Base-by-base conservation (phyloP, 1,140 invertebrate species). In the Meloidogyne hapla region DNA sequence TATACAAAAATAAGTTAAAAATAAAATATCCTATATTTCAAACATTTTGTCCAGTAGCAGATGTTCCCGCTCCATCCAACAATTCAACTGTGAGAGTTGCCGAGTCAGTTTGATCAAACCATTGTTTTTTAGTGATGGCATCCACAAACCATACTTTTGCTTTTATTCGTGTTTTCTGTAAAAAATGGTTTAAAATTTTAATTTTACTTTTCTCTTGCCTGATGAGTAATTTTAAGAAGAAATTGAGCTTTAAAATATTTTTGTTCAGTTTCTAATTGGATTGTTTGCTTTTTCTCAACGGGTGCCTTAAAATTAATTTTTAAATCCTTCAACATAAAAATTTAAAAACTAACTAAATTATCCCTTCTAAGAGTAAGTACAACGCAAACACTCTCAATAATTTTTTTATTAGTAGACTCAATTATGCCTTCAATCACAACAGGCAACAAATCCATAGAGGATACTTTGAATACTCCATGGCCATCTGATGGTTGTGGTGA, bases 231-330 rank as follows among this genome's bases (percentile, higher is more conserved):
- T 67, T 75, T 75, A 21, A 75, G 74, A 33, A 75, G 64, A 75
- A 75, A 75, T 61, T 75, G 74, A n/a, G 74, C 26, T 25, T 75
- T 75, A 63, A 75, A 75, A 33, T 28, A 75, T 13, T 76, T 67
- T 21, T 74, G 45, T 9, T 69, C 74, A 15, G 48, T 21, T 33
- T 75, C 74, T 33, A 75, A 72, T n/a, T 74, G 64, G 12, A 75
- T 75, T 38, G 38, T 33, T 64, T 73, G 71, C 26, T 40, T 48
- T 12, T 75, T 75, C 15, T 75, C 65, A 12, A 63, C 64, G 13
- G 38, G 45, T 67, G 74, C 40, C 74, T 75, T 23, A 72, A 45
- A 25, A 67, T 72, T 66, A 6, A 65, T 69, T 12, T 25, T 33
- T 45, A 45, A 64, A 28, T 75, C 69, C 26, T 15, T 33, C n/a